Evolutionary conservation across 2,888 invertebrate genomes (phyloP).

Genomic region (Lasioglossum calceatum): DNA sequence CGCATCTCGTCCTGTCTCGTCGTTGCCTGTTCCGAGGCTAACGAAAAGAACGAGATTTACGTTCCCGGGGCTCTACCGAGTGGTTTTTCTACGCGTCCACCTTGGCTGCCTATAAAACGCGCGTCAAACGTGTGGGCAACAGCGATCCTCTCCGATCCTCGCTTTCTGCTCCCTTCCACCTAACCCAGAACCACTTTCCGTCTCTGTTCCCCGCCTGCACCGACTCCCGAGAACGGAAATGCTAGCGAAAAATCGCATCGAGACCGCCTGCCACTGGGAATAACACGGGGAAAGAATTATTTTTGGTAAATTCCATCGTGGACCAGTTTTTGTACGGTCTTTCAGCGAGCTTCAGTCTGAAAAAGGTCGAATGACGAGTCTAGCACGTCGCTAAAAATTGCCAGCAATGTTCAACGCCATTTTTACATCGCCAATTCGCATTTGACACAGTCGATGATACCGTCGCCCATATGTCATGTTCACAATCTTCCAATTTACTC

Average conservation of each 20-base stretch:
- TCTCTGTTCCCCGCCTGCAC: background rate
- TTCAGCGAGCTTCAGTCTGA: background rate
- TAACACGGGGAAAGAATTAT: background rate
- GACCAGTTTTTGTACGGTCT: background rate
- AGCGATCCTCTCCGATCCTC: slow-evolving; percentile 52
- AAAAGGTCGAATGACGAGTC: background rate
- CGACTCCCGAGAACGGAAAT: slow-evolving; percentile 35
- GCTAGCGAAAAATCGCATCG: slow-evolving; percentile 34
- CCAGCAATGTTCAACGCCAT: background rate
- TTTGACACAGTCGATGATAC: too few species aligned
- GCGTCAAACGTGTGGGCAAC: slow-evolving; percentile 61
- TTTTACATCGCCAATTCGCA: background rate
- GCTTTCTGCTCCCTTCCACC: slow-evolving; percentile 34
- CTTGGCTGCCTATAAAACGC: slow-evolving; percentile 66
- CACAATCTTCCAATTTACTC: too few species aligned
- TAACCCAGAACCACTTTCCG: slow-evolving; percentile 28
- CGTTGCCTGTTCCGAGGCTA: slow-evolving; percentile 19
- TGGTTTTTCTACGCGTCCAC: slow-evolving; percentile 66
- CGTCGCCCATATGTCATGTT: too few species aligned
- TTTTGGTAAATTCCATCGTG: background rate
- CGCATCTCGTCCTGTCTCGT: background rate
- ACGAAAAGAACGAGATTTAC: slow-evolving; percentile 65
- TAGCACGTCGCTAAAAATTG: background rate
- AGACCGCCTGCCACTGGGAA: background rate
- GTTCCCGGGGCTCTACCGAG: slow-evolving; percentile 41